Percentiles rank a stretch among this genome's conserved stretches.
These are phyloP conservation scores for Rhyacophila brunnea DNA, from an alignment of 1,140 invertebrate genomes.

Conservation along the genomic window DNA sequence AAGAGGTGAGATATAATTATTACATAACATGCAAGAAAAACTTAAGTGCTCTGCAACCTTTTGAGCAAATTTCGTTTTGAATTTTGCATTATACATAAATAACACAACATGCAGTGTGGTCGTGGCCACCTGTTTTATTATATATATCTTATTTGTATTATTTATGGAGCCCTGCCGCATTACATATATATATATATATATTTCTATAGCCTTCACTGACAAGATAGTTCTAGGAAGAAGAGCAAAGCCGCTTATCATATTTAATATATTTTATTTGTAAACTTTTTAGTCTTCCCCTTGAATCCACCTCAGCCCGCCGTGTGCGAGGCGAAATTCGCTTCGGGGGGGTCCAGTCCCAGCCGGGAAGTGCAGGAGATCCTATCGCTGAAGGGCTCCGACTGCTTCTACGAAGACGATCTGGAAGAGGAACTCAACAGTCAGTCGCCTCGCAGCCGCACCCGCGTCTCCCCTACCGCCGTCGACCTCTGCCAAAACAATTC, in stretches of 20 bases:
- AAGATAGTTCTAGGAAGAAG: no score
- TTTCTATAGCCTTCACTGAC: no score
- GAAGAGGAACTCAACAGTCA: constrained; percentile 26
- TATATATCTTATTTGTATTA: no score
- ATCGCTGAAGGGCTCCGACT: constrained; percentile 45
- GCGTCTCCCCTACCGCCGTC: constrained; percentile 3
- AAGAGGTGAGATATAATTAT: constrained; percentile 25
- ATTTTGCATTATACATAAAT: no score
- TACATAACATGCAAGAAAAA: no score
- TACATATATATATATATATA: no score
- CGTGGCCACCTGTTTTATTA: no score
- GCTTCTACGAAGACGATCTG: constrained; percentile 28
- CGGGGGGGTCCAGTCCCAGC: constrained; percentile 79
- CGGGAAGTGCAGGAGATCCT: constrained; percentile 81
- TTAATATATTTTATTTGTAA: neutral
- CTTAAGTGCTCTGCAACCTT: no score
- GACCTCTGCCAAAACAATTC: constrained; percentile 13
- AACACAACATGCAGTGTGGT: no score
- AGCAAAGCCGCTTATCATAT: no score
- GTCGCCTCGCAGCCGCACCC: constrained; percentile 14
- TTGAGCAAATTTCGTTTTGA: no score
- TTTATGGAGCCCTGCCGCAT: no score
- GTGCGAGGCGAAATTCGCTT: constrained; percentile 53
- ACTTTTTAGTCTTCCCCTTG: constrained; percentile 17
- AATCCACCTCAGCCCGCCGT: constrained; percentile 33